Evolutionary conservation across 2,797 vertebrate species (phyloP).

Genomic region (Coreius guichenoti): DNA sequence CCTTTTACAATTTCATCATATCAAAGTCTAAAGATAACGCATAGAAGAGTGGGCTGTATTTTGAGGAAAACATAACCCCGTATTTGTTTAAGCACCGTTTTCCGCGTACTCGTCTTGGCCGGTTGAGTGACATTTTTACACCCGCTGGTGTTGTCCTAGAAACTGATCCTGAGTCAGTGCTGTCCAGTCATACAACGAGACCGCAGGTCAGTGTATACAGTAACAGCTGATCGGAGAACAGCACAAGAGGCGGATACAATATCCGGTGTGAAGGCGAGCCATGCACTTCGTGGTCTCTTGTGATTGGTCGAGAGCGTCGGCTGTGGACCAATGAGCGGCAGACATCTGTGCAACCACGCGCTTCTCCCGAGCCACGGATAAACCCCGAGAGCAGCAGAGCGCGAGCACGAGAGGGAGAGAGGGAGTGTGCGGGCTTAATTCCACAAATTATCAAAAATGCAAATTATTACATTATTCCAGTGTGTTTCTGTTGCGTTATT

Average conservation of each 20-base stretch:
- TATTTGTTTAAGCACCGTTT: not conserved
- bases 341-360: constrained; percentile 83
- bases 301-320: constrained; percentile 71
- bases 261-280: constrained; percentile 40
- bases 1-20: not conserved
- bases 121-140: not conserved
- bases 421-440: not conserved
- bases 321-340: constrained; percentile 71
- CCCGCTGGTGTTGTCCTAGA: too few species aligned
- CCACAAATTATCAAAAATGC: constrained; percentile 60
- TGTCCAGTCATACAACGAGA: not conserved
- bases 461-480: constrained; percentile 58
- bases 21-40: not conserved
- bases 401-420: constrained; percentile 11
- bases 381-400: constrained; percentile 62
- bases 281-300: constrained; percentile 77
- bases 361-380: constrained; percentile 71
- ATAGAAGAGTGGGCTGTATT: not conserved
- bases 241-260: constrained; percentile 18
- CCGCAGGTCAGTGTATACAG: not conserved
- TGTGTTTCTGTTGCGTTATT: constrained; percentile 65
- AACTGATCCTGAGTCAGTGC: constrained; percentile 33
- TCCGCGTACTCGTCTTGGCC: not conserved
- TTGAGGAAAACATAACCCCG: not conserved
- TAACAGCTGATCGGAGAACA: not conserved